Evolutionary conservation across 2,113 vertebrate genomes (phyloP), one percentile per base, ranked within the genome.

Genomic region (Accipiter virgatus): DNA sequence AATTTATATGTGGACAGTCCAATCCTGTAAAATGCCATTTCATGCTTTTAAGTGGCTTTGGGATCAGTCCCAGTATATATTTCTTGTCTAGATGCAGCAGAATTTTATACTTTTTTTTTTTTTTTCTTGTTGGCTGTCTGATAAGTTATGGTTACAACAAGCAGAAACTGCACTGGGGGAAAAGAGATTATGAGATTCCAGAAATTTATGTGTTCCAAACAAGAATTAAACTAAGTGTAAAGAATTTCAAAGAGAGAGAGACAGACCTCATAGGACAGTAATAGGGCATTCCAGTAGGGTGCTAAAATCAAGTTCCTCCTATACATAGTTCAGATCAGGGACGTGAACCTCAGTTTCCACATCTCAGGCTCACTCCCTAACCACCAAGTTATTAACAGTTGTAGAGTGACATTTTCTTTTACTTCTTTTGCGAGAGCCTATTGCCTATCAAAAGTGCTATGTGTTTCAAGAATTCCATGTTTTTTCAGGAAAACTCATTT

Each of bases 151-250:
- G 50, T 50, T 91, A 66, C 61, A 90, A 83, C 36, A 68, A 79
- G 38, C 22, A 56, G 53, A 50, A 90, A 26, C 22, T 77, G 26
- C 59, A 72, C 42, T 78, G 8, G 13, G 65, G 68, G 68, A 50
- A 86, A 81, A 88, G 82, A 94, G 55, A 72, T 94, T 92, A 94
- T 74, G 63, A 96, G 81, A 84, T 74, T 89, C 38, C 47, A 87
- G 61, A 79, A 81, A 95, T 79, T 38, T 87, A 71, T 94, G 56
- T 79, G 77, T 63, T 95, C 68, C 40, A 89, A 84, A 58, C 11
- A 89, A 90, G 67, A 86, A 71, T 81, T 90, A 58, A 92, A 86
- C 20, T 73, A 63, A 74, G 26, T 63, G 45, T 58, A 71, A 93
- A 86, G 42, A 63, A 52, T 94, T 94, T 74, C 7, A 1, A 77